Evolutionary conservation across 2,113 vertebrate genomes (phyloP), one percentile per base, ranked within the genome.

Genomic region (Mohoua ochrocephala): DNA sequence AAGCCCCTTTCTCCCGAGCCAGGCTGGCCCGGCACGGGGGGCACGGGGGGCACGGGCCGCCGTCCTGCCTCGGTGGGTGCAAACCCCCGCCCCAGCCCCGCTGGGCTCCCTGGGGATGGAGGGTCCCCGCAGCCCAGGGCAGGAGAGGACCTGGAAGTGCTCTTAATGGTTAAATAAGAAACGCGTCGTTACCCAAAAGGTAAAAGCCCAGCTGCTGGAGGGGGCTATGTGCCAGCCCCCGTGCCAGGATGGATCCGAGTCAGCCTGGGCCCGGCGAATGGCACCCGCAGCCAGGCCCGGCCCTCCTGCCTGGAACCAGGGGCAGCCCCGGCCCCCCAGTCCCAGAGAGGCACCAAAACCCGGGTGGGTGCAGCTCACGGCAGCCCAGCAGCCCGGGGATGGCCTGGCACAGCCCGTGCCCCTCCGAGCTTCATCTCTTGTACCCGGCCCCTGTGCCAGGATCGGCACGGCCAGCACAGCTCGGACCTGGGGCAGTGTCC

Each of bases 1-100:
- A 99, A 99, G 99, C 99, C 98, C 99, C 99, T 99, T 99, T 99
- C 98, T 99, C 98, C 98, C 82, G 47, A 20, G 20, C 44, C 22
- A 23, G 42, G 17, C 39, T 6, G 56, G 33, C 33, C 53, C 53
- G 1, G 44, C 11, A 11, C 45, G 45, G 65, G 28, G 54, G 56
- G 47, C 37, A 14, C 47, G 31, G 44, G 49, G 54, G 56, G 47
- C 37, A 14, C 47, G 31, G 44, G 49, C 33, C 6, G 10, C 24
- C 7, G 13, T 20, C 52, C 70, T 7, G 52, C 41, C 41, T 54
- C 53, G 11, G 0, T 10, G 31, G 17, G 23, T 8, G 44, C 67
- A 30, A 18, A 42, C 27, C 44, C 39, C 49, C 7, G 6, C 10
- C 80, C 77, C n/a, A 16, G 89, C 87, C 85, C 81, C 41, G 13